A percentile compares a stretch with the other conserved stretches of the same genome.
These are phyloP conservation scores for Callorhinus ursinus DNA, from an alignment of 2,113 vertebrate species.

Conservation along the genomic window DNA sequence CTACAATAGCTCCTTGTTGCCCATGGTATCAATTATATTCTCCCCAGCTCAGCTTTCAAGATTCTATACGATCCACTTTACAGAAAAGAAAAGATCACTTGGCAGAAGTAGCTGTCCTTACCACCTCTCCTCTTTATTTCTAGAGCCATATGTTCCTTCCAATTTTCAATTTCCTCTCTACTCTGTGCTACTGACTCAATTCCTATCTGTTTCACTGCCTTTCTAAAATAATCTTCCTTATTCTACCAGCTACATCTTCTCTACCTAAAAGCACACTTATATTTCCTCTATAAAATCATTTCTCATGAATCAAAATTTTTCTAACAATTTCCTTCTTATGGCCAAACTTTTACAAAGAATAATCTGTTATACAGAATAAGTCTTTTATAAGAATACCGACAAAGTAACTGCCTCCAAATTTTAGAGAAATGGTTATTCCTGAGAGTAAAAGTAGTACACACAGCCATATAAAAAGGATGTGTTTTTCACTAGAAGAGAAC, in stretches of 20 bases:
- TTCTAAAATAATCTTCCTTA: background rate
- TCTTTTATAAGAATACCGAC: background rate
- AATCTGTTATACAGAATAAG: background rate
- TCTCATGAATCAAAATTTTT: background rate
- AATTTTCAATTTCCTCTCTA: background rate
- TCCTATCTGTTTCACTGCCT: background rate
- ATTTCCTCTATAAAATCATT: slow-evolving; percentile 3
- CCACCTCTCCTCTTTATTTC: background rate
- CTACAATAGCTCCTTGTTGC: background rate
- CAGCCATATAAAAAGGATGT: background rate
- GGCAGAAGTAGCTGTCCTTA: background rate
- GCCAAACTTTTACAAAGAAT: slow-evolving; percentile 29
- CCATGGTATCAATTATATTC: background rate
- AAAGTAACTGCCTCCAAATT: slow-evolving; percentile 37
- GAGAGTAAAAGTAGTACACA: slow-evolving; percentile 21
- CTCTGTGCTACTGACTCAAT: background rate
- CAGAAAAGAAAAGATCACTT: background rate
- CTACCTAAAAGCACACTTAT: background rate
- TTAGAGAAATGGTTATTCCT: slow-evolving; percentile 17
- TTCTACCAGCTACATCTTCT: background rate
- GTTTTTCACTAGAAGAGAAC: background rate
- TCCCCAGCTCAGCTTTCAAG: background rate
- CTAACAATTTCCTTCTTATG: background rate
- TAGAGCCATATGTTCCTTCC: background rate
- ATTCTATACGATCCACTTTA: background rate